These are phyloP conservation scores for Aptenodytes forsteri DNA, from an alignment of 2,113 vertebrate genomes.

Conservation along the genomic window DNA sequence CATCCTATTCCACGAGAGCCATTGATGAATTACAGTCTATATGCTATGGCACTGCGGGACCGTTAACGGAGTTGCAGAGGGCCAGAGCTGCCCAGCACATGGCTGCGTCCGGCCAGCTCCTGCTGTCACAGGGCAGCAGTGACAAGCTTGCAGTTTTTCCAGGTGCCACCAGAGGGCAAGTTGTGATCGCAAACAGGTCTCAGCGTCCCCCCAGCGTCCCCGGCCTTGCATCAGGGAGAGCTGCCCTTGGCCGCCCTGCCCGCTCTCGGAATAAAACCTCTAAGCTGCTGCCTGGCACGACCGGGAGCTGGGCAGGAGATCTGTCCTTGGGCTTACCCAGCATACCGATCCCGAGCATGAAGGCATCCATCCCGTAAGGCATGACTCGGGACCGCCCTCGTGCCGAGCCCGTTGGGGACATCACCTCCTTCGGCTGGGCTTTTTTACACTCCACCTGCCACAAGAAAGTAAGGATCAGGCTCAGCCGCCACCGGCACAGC, in stretches of 20 bases:
- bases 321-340: constrained; percentile 84
- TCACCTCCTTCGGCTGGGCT: constrained; percentile 99
- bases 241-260: constrained; percentile 20
- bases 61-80: background rate
- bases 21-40: background rate
- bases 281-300: constrained; percentile 1
- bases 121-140: background rate
- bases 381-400: constrained; percentile 96
- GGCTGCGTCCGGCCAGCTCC: background rate
- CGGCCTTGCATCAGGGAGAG: background rate
- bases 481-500: background rate
- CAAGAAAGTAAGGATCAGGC: background rate
- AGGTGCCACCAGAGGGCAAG: constrained; percentile 73
- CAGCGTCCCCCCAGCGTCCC: background rate
- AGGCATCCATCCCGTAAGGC: constrained; percentile 99
- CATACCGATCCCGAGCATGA: constrained; percentile 99
- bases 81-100: background rate
- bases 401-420: constrained; percentile 96
- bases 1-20: background rate
- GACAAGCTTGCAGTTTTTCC: constrained; percentile 40
- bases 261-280: background rate
- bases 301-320: background rate
- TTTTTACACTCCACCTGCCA: constrained; percentile 99
- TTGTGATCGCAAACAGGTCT: background rate
- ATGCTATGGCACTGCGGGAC: background rate